These are phyloP conservation scores for Myoxocephalus aenaeus DNA, from an alignment of 2,797 vertebrate genomes.

Conservation along the genomic window DNA sequence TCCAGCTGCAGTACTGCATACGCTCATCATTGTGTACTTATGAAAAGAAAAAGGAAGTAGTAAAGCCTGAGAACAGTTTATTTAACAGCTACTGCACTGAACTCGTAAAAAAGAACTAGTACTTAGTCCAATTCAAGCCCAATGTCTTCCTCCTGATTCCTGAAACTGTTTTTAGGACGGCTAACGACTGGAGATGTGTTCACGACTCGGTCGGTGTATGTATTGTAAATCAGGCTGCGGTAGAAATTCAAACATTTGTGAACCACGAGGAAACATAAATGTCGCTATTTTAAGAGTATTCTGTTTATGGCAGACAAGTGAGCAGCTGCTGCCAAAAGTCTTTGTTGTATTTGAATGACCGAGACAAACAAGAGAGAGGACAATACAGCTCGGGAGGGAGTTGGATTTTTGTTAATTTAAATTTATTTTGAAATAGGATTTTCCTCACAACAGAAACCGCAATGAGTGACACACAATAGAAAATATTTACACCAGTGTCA, in stretches of 20 bases:
- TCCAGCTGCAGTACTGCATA: slow-evolving; percentile 8
- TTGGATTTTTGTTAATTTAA: slow-evolving; percentile 2
- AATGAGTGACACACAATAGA: slow-evolving; percentile 29
- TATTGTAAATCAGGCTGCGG: slow-evolving; percentile 23
- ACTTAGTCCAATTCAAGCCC: background rate
- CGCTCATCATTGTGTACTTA: slow-evolving; percentile 4
- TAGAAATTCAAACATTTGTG: slow-evolving; percentile 7
- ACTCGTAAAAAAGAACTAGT: slow-evolving; percentile 25
- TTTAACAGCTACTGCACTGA: slow-evolving; percentile 12
- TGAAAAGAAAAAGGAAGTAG: slow-evolving; percentile 63
- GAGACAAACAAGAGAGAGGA: background rate
- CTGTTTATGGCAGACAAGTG: slow-evolving; percentile 21
- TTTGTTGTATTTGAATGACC: slow-evolving; percentile 15
- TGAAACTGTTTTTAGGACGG: background rate
- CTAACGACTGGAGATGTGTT: slow-evolving; percentile 23
- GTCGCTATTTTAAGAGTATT: slow-evolving; percentile 48
- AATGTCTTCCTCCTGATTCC: background rate
- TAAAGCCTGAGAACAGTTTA: slow-evolving; percentile 51
- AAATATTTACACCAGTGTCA: slow-evolving; percentile 70
- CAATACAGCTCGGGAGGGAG: background rate
- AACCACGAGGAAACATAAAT: slow-evolving; percentile 48
- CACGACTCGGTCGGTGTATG: slow-evolving; percentile 20
- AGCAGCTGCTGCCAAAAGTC: slow-evolving; percentile 24
- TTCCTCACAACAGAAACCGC: slow-evolving; percentile 7
- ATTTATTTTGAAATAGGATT: slow-evolving; percentile 26